These are phyloP conservation scores for Glossophaga mutica DNA, from an alignment of 2,797 vertebrate genomes.

Conservation along the genomic window DNA sequence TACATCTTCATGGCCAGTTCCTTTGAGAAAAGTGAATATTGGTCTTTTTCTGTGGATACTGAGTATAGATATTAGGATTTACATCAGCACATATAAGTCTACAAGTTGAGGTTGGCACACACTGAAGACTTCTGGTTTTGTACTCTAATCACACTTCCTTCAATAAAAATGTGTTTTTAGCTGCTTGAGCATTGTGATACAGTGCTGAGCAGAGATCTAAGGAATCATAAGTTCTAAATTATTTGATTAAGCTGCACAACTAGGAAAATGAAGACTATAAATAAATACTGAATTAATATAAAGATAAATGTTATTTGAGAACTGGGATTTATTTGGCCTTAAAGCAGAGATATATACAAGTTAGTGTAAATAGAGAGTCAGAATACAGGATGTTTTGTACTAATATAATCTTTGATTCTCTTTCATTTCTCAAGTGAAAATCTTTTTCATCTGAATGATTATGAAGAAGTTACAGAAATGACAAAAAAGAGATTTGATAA, in stretches of 20 bases:
- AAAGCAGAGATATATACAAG: background rate
- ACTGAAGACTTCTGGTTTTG: background rate
- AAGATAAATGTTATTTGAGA: background rate
- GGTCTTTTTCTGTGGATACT: constrained; percentile 28
- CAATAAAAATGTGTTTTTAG: constrained; percentile 1
- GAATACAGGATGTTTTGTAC: constrained; percentile 18
- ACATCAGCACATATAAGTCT: background rate
- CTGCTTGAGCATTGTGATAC: background rate
- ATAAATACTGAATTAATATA: background rate
- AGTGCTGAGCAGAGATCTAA: constrained; percentile 38
- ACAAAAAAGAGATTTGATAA: background rate
- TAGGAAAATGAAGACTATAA: background rate
- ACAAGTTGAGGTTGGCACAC: background rate
- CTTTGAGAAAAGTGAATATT: constrained; percentile 41
- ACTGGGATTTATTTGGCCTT: background rate
- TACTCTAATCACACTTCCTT: background rate
- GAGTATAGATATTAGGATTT: constrained; percentile 36
- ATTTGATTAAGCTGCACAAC: background rate
- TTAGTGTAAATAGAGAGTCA: constrained; percentile 20
- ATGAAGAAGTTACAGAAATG: constrained; percentile 39
- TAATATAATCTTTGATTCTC: constrained; percentile 23
- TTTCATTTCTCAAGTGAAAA: constrained; percentile 26
- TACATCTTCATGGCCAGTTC: background rate
- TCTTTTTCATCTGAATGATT: constrained; percentile 1
- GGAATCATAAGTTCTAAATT: constrained; percentile 38